Base-by-base conservation (phyloP, 2,888 invertebrate species). In the Syritta pipiens region DNA sequence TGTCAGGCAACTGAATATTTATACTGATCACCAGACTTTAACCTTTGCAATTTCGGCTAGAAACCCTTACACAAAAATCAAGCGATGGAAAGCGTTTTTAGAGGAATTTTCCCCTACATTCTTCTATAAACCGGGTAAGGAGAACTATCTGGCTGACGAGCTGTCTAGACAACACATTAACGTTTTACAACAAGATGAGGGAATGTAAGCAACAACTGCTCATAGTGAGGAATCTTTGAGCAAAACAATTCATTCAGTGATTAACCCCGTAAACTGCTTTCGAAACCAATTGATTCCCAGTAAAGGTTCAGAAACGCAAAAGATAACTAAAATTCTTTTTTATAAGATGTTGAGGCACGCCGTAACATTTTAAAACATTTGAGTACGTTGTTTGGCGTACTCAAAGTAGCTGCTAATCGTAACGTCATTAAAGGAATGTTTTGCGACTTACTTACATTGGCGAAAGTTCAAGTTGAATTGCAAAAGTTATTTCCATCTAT, bases 101-200 rank as follows among this genome's bases (percentile, higher is more conserved):
- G n/a, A n/a, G n/a, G n/a, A n/a, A n/a, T n/a, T n/a, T n/a, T n/a
- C n/a, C n/a, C n/a, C n/a, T n/a, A n/a, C n/a, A n/a, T n/a, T n/a
- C n/a, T n/a, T n/a, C n/a, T n/a, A n/a, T n/a, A n/a, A n/a, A n/a
- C n/a, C n/a, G n/a, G n/a, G n/a, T n/a, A n/a, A n/a, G 28, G 72
- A 71, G 4, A 86, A 88, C 79, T 77, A 82, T 14, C 72, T 86
- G 1, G 75, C 81, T 19, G 71, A 67, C 28, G 53, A 48, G 6
- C 26, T 28, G 30, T 48, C 62, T 4, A 46, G 40, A 9, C 59
- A 40, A 19, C 40, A 37, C 51, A 42, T 35, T 20, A 22, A 48
- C 12, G 28, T 9, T 7, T 9, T 63, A 19, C 55, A 72, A 3
- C 53, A 59, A 17, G 42, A 51, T n/a, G 37, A 55, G 28, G 35